A percentile compares a stretch with the other conserved stretches of the same genome.
Conservation (phyloP, 2,797 vertebrate species). For the Acanthurus tractus region DNA sequence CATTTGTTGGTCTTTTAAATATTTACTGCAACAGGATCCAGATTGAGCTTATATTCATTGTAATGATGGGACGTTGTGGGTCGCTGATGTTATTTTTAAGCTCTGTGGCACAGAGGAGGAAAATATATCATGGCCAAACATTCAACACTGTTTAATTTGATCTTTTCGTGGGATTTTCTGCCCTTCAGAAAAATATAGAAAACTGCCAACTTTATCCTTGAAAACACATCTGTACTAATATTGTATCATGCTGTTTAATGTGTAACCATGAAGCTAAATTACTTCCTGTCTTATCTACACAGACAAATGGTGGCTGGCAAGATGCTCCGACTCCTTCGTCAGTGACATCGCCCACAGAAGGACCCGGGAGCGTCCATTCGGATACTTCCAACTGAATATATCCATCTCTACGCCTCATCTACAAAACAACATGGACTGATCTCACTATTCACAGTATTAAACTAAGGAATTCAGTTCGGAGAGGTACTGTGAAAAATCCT, state of each 20-base stretch:
- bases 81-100: constrained; percentile 4
- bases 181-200: neutral
- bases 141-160: neutral
- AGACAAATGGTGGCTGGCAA: constrained; percentile 99
- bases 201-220: neutral
- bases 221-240: neutral
- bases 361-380: constrained; percentile 99
- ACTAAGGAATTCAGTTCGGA: constrained; percentile 73
- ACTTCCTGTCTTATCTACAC: constrained; percentile 47
- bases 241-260: neutral
- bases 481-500: constrained; percentile 72
- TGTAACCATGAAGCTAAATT: constrained; percentile 3
- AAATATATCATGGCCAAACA: neutral
- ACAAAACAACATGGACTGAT: constrained; percentile 76
- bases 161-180: neutral
- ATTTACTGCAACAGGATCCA: constrained; percentile 4
- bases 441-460: constrained; percentile 81
- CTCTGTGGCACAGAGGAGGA: neutral
- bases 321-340: constrained; percentile 98
- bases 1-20: neutral
- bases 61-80: constrained; percentile 1
- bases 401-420: constrained; percentile 75
- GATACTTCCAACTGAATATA: constrained; percentile 99
- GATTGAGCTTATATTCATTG: constrained; percentile 1
- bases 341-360: constrained; percentile 99